Percentiles rank a stretch among this genome's conserved stretches.
These are phyloP conservation scores for Coelinius sp. DNA, from an alignment of 2,888 invertebrate species.

Conservation along the genomic window DNA sequence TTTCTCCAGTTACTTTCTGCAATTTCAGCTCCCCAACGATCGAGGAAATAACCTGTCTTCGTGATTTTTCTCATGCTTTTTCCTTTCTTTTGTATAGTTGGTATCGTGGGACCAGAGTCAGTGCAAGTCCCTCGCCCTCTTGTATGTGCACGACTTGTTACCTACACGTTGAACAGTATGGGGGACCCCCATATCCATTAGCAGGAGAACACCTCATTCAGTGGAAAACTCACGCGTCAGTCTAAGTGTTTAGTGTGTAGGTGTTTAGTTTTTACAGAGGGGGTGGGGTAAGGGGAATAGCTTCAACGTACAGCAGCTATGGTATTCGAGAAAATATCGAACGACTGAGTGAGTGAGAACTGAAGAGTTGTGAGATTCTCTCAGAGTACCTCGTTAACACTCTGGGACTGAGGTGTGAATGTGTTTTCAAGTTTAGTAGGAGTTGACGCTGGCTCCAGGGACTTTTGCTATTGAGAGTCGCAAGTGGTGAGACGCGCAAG, in stretches of 20 bases:
- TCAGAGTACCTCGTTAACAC: conserved; percentile 38
- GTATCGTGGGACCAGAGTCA: conserved; percentile 16
- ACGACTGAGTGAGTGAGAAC: conserved; percentile 28
- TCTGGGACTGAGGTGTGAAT: conserved; percentile 9
- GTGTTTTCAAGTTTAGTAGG: conserved; percentile 27
- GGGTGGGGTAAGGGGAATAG: conserved; percentile 16
- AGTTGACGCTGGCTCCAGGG: neutral
- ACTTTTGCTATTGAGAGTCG: neutral
- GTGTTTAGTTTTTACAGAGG: neutral
- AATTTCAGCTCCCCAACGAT: conserved; percentile 7
- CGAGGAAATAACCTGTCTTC: conserved; percentile 25
- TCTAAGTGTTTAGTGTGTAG: conserved; percentile 33
- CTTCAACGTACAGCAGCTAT: conserved; percentile 15
- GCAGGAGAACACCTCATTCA: conserved; percentile 47
- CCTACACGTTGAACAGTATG: too few species aligned
- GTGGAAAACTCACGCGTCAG: conserved; percentile 43
- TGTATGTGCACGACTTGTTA: conserved; percentile 29
- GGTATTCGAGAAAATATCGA: conserved; percentile 32
- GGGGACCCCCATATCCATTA: conserved; percentile 41
- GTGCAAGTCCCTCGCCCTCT: conserved; percentile 4
- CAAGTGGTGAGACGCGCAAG: neutral
- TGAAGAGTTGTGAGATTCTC: conserved; percentile 27
- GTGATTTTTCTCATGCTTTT: conserved; percentile 10
- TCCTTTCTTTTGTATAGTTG: neutral
- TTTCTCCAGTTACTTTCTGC: conserved; percentile 16